Percentiles rank a stretch among this genome's conserved stretches.
phyloP scores from a whole-genome alignment of 2,888 invertebrate species.

The Orgyia antiqua region DNA sequence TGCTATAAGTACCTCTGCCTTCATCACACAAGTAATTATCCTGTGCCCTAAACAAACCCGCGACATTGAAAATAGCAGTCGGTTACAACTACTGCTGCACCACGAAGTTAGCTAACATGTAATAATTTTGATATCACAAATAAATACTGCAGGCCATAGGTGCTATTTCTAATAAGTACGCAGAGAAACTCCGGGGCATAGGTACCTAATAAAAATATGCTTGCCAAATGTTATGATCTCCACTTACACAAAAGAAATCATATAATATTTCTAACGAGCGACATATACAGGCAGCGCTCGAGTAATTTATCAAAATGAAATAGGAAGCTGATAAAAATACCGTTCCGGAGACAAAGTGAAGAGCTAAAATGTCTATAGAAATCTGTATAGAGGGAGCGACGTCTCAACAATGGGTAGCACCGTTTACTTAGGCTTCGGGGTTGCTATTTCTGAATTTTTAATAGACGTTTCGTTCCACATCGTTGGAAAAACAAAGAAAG shows the following conservation, averaged over 20 bases:
- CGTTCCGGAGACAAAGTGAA: conserved; percentile 14
- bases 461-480: conserved; percentile 25
- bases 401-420: conserved; percentile 18
- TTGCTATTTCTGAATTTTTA: conserved; percentile 26
- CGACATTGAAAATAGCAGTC: too few relatives aligned
- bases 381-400: conserved; percentile 8
- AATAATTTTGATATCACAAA: too few relatives aligned
- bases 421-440: conserved; percentile 19
- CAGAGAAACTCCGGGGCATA: too few relatives aligned
- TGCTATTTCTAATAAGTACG: too few relatives aligned
- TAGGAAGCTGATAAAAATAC: conserved; percentile 28
- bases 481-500: conserved; percentile 17
- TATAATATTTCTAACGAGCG: conserved; percentile 7
- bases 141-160: too few relatives aligned
- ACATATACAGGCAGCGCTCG: conserved; percentile 14
- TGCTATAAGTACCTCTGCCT: too few relatives aligned
- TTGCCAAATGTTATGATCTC: too few relatives aligned
- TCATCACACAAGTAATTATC: too few relatives aligned
- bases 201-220: too few relatives aligned
- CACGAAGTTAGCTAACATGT: too few relatives aligned
- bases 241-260: not conserved
- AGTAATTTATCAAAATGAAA: conserved; percentile 32
- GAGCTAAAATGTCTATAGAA: conserved; percentile 18
- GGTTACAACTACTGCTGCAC: too few relatives aligned
- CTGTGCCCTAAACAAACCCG: too few relatives aligned